Base-by-base conservation (phyloP, 1,140 invertebrate genomes). In the Drosophila tsacasi region DNA sequence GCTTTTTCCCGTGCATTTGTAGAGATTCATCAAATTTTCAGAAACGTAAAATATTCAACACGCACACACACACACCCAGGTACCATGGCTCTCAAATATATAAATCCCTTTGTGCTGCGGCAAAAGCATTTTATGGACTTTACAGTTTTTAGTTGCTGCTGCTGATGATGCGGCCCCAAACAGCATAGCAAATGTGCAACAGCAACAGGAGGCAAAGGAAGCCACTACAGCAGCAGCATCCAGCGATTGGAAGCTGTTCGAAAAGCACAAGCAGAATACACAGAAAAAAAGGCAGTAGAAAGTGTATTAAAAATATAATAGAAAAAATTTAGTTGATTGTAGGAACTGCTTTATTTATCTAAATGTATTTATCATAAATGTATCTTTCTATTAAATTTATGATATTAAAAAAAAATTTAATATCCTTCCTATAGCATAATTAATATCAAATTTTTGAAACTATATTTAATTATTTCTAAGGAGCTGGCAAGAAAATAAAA, bases 21-120 rank as follows among this genome's bases (percentile, higher is more conserved):
- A 83, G 84, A 87, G 84, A 87, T 89, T 87, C 84, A 87, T 87
- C 84, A 87, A 87, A 87, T 87, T 87, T 87, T 87, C 84, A 87
- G 77, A 87, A 89, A 89, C 84, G 81, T 87, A 84, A 87, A 87
- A 87, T 87, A 87, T 90, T 89, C 69, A 85, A 85, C 78, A 81
- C 57, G 35, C 46, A 65, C 79, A 63, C 60, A 82, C 44, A 67
- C 49, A 54, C 46, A 49, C 61, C 60, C 47, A 67, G 67, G 64
- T 71, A 35, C 13, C 27, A 7, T 12, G 49, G 49, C 62, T 50
- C 37, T 39, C 60, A 74, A 44, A 67, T 59, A 47, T 62, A 62
- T 66, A 83, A 86, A 81, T 87, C 84, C 85, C 84, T 87, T 87
- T 87, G 84, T 87, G 84, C 68, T 69, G 80, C 67, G 84, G 83